Evolutionary conservation across 2,113 vertebrate genomes (phyloP), one percentile per base, ranked within the genome.

Genomic region (Plestiodon gilberti): DNA sequence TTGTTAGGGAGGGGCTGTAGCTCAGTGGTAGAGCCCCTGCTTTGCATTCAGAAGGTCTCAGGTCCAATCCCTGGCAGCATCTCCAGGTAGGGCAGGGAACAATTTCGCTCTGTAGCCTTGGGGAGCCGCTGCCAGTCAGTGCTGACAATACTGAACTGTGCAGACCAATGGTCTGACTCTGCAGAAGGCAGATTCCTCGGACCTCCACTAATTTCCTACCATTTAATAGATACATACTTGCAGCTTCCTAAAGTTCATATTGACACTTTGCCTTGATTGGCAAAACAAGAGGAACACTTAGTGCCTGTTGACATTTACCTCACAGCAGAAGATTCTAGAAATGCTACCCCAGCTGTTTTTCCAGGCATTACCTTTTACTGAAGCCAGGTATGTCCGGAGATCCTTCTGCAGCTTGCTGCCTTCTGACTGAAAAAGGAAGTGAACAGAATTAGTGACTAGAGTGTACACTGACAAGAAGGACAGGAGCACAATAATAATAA

Each of bases 381-480:
- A 98, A 52, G 98, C 95, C 93, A 99, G 88, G 90, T 99, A 99
- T n/a, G 97, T 98, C 75, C 98, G 95, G 3, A 99, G 97, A 91
- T 99, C 98, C 90, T 98, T 99, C 95, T 99, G 99, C 88, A 99
- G 97, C 94, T 98, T 98, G 23, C 94, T 97, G 82, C 98, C 99
- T 95, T 99, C 98, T 0, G 97, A 82, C 99, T 99, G 94, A 18
- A 67, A n/a, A 94, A 87, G 2, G 1, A 11, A 95, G 35, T 69
- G 33, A 93, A 59, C 23, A 38, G 0, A 40, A 76, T 1, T 10
- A 43, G 65, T 92, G 84, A 90, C 8, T 78, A 43, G 9, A 22
- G 38, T 61, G 3, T 35, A 33, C 25, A 40, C 11, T 22, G 62
- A 14, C 35, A 40, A 30, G 61, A 38, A 20, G n/a, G 28, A 3